Conservation (phyloP, 2,888 invertebrate genomes). For the Bhutanitis thaidina region DNA sequence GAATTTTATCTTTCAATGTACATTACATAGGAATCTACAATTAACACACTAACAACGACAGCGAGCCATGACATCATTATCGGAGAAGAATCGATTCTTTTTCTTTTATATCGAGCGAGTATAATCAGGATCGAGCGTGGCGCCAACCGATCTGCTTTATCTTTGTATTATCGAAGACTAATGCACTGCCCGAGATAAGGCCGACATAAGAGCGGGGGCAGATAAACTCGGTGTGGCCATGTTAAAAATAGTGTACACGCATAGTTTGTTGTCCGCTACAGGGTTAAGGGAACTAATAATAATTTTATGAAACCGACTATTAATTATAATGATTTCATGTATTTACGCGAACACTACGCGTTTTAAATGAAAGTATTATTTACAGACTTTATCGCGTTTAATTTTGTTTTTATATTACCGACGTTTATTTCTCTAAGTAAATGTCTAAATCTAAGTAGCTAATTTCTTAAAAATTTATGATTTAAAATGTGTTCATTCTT, state of each 20-base stretch:
- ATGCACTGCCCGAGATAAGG: constrained; percentile 73
- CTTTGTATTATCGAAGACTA: constrained; percentile 75
- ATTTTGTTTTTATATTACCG: no score
- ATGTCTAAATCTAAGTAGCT: no score
- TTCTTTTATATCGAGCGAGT: constrained; percentile 66
- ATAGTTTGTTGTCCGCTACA: constrained; percentile 60
- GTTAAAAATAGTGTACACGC: constrained; percentile 78
- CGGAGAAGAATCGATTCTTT: constrained; percentile 66
- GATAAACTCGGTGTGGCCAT: constrained; percentile 77
- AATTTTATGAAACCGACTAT: no score
- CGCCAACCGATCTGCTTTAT: constrained; percentile 76
- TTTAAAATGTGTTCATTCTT: no score
- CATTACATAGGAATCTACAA: constrained; percentile 66
- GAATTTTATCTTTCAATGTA: constrained; percentile 22
- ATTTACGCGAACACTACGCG: no score
- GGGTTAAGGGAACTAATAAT: constrained; percentile 37
- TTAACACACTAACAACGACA: constrained; percentile 67
- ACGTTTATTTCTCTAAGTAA: no score
- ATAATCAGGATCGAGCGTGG: constrained; percentile 73
- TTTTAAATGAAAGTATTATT: no score
- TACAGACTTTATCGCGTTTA: no score
- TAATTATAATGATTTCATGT: no score
- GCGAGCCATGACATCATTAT: constrained; percentile 75
- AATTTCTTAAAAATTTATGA: not conserved
- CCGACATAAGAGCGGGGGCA: constrained; percentile 73